These are phyloP conservation scores for Biston stratarius DNA, from an alignment of 2,888 invertebrate genomes.

Conservation along the genomic window DNA sequence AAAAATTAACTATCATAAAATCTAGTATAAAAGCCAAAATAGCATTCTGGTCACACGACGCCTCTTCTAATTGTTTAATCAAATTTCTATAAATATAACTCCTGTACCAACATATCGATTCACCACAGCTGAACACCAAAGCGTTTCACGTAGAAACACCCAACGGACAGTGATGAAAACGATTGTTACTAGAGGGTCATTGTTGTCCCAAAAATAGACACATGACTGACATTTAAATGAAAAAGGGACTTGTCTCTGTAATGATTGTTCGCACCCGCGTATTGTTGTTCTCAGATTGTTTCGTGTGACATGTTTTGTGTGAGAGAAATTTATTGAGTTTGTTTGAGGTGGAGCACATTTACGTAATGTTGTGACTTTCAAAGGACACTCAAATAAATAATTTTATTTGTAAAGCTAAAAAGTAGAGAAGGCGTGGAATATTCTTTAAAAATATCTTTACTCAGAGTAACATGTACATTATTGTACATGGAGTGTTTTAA, in stretches of 20 bases:
- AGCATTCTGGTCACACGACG: too few species aligned
- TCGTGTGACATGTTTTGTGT: constrained; percentile 42
- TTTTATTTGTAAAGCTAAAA: constrained; percentile 4
- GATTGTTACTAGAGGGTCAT: constrained; percentile 33
- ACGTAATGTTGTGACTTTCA: constrained; percentile 14
- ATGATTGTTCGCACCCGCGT: constrained; percentile 38
- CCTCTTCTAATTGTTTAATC: too few species aligned
- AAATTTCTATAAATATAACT: too few species aligned
- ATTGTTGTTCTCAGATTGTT: constrained; percentile 43
- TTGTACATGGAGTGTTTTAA: neutral
- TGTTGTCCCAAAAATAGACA: constrained; percentile 38
- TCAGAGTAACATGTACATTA: too few species aligned
- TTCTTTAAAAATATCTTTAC: too few species aligned
- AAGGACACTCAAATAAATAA: neutral
- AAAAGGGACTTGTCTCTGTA: constrained; percentile 36
- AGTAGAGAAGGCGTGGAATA: too few species aligned
- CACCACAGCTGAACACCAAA: neutral
- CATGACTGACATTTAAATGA: constrained; percentile 39
- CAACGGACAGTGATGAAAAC: constrained; percentile 16
- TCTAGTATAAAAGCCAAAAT: too few species aligned
- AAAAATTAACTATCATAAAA: too few species aligned
- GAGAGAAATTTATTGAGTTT: constrained; percentile 38
- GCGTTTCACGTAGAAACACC: neutral
- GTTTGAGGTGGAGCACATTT: constrained; percentile 28
- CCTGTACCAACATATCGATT: neutral